Base-by-base conservation (phyloP, 53 echinoderm and acorn worm species). In the Actinopyga echinites region DNA sequence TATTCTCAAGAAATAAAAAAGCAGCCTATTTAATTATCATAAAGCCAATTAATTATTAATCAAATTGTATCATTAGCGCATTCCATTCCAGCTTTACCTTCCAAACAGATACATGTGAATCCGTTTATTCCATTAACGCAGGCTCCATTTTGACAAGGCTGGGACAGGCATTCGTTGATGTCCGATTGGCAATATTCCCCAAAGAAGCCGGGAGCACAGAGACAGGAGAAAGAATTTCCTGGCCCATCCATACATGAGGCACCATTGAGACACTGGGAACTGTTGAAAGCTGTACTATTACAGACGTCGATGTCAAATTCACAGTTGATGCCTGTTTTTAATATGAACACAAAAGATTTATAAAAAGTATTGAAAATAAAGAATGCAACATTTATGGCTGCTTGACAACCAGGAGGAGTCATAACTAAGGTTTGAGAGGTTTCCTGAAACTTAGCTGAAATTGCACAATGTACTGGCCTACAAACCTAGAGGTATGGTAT, bases 271-370 rank as follows among this genome's bases (percentile, higher is more conserved):
- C 88, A 91, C 30, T 66, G 87, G 30, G 84, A 75, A 49, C 33
- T 40, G 38, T 85, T 85, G n/a, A 73, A 26, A 3, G 56, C 28
- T 9, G 75, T 30, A 60, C 82, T 75, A 30, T 68, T 79, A 67
- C 91, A 91, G n/a, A 91, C 75, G 45, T 85, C 75, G 8, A 91
- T 75, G 67, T 91, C 91, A 38, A 79, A 57, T 32, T 91, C 88
- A 82, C 91, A 91, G 60, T 83, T 59, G 23, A 62, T 2, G 15
- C 89, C 89, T 92, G 79, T 9, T 24, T 13, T 2, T 15, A 49
- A 49, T 17, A 49, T 44, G 11, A 49, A 49, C 49, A 49, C 44
- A 8, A 8, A 6, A 44, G 8, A 13, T 44, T 11, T 37, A 11
- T 13, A 44, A 1, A 8, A 13, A 44, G 1, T 5, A 8, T 37